Evolutionary conservation across 2,888 invertebrate genomes (phyloP), one percentile per base, ranked within the genome.

Genomic region (Clistopyga incitator): DNA sequence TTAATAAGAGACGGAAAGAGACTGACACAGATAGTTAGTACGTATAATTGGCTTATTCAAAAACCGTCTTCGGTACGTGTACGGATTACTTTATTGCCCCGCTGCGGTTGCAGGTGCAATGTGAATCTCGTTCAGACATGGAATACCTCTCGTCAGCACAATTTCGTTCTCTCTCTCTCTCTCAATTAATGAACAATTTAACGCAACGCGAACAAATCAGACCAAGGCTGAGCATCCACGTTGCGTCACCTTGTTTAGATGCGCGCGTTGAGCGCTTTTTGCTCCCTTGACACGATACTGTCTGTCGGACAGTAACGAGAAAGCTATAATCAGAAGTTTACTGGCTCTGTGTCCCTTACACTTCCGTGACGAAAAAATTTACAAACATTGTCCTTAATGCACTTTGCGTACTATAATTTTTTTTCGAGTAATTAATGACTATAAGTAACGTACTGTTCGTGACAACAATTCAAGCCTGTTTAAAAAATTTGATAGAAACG

Each of bases 21-120:
- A 80, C 54, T 64, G 77, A 77, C 68, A 78, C 79, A 67, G 65
- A 80, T 47, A 83, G 23, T 34, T 59, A 76, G 18, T 68, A 42
- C 42, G 42, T 64, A 25, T 67, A 74, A 56, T 84, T 80, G 68
- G 68, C 77, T 68, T 76, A 79, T 34, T 77, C 50, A 65, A 76
- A 72, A n/a, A 65, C 54, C 47, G 45, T 47, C 23, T 64, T 42
- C 52, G 52, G 45, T 70, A 70, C 52, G 61, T 38, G 15, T 61
- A 42, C 42, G 61, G 29, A 71, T 38, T 38, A 56, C 42, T 68
- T 77, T 38, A 52, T n/a, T n/a, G 47, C 52, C 15, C 25, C 25
- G 34, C 77, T 54, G 47, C 42, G 25, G 50, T 59, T 56, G 71
- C 54, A 68, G 77, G 67, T 56, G 54, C 67, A 67, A 71, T 13